Percentiles rank a stretch among this genome's conserved stretches.
Conservation (phyloP, 2,113 vertebrate genomes). For the Salvelinus namaycush region DNA sequence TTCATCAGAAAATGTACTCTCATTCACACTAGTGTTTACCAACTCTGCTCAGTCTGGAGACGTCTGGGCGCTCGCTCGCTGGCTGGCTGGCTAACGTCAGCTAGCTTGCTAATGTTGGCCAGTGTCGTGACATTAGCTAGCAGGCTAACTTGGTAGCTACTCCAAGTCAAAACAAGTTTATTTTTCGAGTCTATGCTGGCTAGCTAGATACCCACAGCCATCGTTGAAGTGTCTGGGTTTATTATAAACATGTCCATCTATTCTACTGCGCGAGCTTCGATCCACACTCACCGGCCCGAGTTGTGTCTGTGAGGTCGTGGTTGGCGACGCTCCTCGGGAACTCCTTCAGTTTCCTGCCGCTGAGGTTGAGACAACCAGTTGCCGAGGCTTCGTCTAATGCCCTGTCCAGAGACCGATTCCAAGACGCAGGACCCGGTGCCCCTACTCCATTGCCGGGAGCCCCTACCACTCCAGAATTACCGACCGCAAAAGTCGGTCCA, state of each 20-base stretch:
- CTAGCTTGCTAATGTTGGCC: too few relatives aligned
- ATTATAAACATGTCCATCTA: not conserved
- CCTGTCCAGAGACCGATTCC: constrained; percentile 92
- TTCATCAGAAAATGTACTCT: not conserved
- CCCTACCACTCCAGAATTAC: constrained; percentile 51
- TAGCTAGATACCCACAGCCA: too few relatives aligned
- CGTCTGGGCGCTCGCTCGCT: not conserved
- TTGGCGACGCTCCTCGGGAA: constrained; percentile 90
- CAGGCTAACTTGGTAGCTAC: not conserved
- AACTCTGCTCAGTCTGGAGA: not conserved
- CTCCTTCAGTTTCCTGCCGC: constrained; percentile 98
- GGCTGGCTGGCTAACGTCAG: not conserved
- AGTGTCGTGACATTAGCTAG: not conserved
- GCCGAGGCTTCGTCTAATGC: constrained; percentile 91
- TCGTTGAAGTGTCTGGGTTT: too few relatives aligned
- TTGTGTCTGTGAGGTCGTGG: constrained; percentile 96
- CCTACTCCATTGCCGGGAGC: constrained; percentile 58
- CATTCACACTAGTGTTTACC: not conserved
- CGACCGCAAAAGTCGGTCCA: constrained; percentile 65
- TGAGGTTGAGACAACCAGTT: constrained; percentile 88
- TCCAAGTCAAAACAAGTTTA: not conserved
- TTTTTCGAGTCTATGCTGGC: not conserved
- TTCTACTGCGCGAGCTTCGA: not conserved
- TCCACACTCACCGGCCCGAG: constrained; percentile 83
- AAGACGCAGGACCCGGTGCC: constrained; percentile 78